phyloP scores from a whole-genome alignment of 2,888 invertebrate species.

The Agonopterix arenella region DNA sequence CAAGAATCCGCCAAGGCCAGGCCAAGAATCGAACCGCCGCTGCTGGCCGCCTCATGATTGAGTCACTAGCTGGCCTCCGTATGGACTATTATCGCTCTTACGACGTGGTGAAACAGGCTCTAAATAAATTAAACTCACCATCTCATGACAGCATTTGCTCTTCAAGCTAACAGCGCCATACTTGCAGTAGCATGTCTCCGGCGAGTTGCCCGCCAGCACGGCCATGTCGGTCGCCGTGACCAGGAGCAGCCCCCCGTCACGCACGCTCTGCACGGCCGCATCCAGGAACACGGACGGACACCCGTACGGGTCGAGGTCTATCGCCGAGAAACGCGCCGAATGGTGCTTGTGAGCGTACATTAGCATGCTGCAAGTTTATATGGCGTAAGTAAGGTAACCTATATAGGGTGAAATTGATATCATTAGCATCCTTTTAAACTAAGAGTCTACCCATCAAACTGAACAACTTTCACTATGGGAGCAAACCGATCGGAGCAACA shows the following conservation, averaged over 20 bases:
- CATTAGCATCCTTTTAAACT: too few species aligned
- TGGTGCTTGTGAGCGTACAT: conserved; percentile 87
- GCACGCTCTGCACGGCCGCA: conserved; percentile 87
- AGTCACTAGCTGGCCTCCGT: too few species aligned
- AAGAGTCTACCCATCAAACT: too few species aligned
- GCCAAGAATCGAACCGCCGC: too few species aligned
- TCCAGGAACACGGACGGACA: conserved; percentile 96
- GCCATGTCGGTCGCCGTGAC: conserved; percentile 99
- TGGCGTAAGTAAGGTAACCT: not conserved
- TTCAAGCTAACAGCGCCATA: conserved; percentile 94
- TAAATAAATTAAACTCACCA: conserved; percentile 75
- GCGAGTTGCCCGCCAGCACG: conserved; percentile 95
- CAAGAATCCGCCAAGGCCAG: too few species aligned
- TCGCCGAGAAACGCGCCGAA: conserved; percentile 85
- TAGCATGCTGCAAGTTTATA: conserved; percentile 78
- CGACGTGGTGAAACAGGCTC: too few species aligned
- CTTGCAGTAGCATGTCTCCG: conserved; percentile 95
- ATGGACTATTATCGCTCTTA: too few species aligned
- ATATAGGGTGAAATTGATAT: too few species aligned
- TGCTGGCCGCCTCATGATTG: too few species aligned
- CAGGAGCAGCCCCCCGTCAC: conserved; percentile 90
- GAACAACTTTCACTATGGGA: too few species aligned
- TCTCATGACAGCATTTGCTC: conserved; percentile 95
- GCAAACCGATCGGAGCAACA: too few species aligned
- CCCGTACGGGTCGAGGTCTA: conserved; percentile 99